Conservation (phyloP, 1,140 invertebrate genomes). For the Listronotus bonariensis region DNA sequence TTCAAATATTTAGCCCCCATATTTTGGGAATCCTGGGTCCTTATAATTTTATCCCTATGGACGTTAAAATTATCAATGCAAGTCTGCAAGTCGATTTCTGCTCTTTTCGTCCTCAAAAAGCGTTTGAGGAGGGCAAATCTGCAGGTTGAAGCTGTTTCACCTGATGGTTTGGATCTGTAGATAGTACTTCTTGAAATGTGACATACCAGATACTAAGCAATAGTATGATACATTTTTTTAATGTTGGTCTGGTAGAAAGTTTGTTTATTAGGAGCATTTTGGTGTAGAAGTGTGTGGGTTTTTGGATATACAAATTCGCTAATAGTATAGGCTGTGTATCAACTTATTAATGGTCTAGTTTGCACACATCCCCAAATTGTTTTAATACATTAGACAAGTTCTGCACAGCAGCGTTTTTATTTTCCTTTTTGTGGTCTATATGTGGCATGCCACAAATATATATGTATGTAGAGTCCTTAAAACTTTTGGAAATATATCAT, state of each 20-base stretch:
- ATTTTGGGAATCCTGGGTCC: conserved; percentile 82
- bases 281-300: no score
- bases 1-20: conserved; percentile 89
- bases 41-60: conserved; percentile 86
- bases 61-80: conserved; percentile 77
- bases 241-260: background rate
- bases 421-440: no score
- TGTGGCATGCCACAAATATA: no score
- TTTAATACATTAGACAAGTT: no score
- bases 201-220: background rate
- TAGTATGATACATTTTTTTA: background rate
- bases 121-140: conserved; percentile 6
- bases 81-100: conserved; percentile 52
- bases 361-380: no score
- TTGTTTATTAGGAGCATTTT: no score
- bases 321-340: no score
- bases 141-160: background rate
- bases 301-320: no score
- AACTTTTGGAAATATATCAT: no score
- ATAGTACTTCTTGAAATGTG: background rate
- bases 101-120: conserved; percentile 39
- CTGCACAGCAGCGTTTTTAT: no score
- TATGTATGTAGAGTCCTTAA: no score
- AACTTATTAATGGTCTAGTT: no score
- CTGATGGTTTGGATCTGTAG: background rate